Percentiles rank a stretch among this genome's conserved stretches.
Evolutionary conservation across 2,113 vertebrate genomes (phyloP).

Genomic region (Eptesicus fuscus): DNA sequence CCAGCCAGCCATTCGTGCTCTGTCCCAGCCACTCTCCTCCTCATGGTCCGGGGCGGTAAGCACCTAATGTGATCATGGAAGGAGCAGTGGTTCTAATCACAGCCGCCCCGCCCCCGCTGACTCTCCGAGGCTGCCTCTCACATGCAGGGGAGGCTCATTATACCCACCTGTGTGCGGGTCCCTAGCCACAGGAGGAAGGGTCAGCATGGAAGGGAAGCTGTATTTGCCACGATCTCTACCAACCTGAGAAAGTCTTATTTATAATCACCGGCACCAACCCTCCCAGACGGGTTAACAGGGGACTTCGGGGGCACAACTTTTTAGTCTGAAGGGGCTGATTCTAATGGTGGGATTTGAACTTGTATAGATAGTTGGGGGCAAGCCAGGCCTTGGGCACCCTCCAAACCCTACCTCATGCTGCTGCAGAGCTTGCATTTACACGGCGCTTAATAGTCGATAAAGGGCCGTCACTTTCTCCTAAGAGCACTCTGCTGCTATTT

Average conservation of each 20-base stretch:
- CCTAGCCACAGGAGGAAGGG: too few relatives aligned
- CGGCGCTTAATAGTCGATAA: background rate
- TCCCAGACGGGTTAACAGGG: too few relatives aligned
- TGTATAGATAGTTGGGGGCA: background rate
- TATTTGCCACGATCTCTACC: background rate
- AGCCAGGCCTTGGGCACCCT: background rate
- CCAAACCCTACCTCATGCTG: background rate
- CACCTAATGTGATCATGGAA: background rate
- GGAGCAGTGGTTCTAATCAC: background rate
- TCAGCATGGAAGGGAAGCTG: background rate
- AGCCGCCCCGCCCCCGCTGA: rapidly evolving
- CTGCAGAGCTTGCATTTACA: background rate
- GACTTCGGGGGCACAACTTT: background rate
- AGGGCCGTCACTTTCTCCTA: background rate
- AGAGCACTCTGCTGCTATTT: background rate
- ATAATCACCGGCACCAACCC: background rate
- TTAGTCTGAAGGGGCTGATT: background rate
- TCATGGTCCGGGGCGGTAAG: background rate
- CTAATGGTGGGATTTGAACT: background rate
- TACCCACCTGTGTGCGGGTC: background rate
- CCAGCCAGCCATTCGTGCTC: rapidly evolving
- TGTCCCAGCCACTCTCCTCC: background rate
- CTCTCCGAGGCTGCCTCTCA: background rate
- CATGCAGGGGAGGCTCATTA: background rate
- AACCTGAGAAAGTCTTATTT: background rate